Conservation (phyloP, 1,140 invertebrate genomes). For the Formica selysi region DNA sequence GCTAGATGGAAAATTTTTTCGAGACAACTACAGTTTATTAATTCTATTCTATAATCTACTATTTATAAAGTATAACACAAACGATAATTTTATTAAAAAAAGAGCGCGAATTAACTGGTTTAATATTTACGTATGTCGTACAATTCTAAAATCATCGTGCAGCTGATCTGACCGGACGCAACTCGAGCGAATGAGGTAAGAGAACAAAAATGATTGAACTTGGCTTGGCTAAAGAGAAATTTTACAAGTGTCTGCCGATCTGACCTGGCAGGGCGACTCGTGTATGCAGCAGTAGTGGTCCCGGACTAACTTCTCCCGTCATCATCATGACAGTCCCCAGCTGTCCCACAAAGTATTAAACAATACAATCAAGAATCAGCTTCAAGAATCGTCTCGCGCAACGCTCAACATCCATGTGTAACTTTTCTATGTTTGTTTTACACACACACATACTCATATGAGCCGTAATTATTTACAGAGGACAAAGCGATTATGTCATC, state of each 20-base stretch:
- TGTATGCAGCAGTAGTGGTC: constrained; percentile 83
- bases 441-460: background rate
- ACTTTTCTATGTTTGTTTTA: constrained; percentile 18
- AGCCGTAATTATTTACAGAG: constrained; percentile 21
- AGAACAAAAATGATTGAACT: background rate
- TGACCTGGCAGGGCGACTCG: constrained; percentile 83
- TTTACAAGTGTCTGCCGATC: constrained; percentile 82
- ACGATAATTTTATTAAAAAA: too few species aligned
- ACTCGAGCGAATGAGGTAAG: constrained; percentile 8
- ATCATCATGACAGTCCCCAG: constrained; percentile 82
- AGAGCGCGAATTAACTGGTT: too few species aligned
- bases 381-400: constrained; percentile 61
- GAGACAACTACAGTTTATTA: background rate
- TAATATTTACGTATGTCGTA: background rate
- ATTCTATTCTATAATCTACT: too few species aligned
- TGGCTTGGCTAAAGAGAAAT: constrained; percentile 6
- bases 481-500: background rate
- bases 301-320: constrained; percentile 82
- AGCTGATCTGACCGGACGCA: background rate
- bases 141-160: background rate
- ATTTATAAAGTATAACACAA: too few species aligned
- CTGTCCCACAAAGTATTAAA: constrained; percentile 84
- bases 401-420: constrained; percentile 58
- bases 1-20: background rate
- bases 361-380: constrained; percentile 78